These are phyloP conservation scores for Meghimatium bilineatum DNA, from an alignment of 2,888 invertebrate species.

Conservation along the genomic window DNA sequence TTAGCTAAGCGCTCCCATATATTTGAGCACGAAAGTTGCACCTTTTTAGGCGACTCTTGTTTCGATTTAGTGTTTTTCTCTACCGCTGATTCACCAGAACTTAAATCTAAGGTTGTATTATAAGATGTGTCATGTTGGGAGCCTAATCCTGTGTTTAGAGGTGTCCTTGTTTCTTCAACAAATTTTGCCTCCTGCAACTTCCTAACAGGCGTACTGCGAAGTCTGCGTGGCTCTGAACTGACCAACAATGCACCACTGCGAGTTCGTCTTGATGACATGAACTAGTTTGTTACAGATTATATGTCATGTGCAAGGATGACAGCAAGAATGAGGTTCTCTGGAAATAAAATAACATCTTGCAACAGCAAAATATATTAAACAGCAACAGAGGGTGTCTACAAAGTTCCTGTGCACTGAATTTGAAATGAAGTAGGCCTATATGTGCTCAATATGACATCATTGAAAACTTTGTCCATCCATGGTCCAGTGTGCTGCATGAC, in stretches of 20 bases:
- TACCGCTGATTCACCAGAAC: not conserved
- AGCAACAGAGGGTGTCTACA: no score
- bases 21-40: conserved; percentile 11
- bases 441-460: no score
- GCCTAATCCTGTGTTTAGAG: not conserved
- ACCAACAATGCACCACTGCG: conserved; percentile 40
- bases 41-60: not conserved
- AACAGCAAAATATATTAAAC: not conserved
- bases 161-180: conserved; percentile 1
- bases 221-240: conserved; percentile 21
- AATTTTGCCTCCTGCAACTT: conserved; percentile 12
- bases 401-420: no score
- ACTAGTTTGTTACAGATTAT: not conserved
- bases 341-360: not conserved
- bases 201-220: conserved; percentile 29
- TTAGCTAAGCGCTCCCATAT: conserved; percentile 38
- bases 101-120: not conserved
- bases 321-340: not conserved
- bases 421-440: no score
- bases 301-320: not conserved
- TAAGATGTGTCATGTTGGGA: not conserved
- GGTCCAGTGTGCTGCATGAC: no score
- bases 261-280: conserved; percentile 38
- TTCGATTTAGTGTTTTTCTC: not conserved
- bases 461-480: no score